Percentiles rank a stretch among this genome's conserved stretches.
These are phyloP conservation scores for Zeus faber DNA, from an alignment of 2,113 vertebrate genomes.

Conservation along the genomic window DNA sequence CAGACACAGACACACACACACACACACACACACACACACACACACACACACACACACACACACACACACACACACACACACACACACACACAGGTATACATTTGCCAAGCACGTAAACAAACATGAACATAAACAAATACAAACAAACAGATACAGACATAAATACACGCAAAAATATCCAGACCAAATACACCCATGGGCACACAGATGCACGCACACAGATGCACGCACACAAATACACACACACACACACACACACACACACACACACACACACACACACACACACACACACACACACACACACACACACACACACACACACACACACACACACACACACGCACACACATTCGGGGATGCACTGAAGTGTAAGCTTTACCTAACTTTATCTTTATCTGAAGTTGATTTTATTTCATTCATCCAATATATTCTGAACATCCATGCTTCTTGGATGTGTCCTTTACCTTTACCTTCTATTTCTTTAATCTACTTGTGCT, in stretches of 20 bases:
- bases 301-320: neutral
- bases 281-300: constrained; percentile 6
- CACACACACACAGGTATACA: constrained; percentile 4
- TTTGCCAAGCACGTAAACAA: constrained; percentile 7
- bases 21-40: constrained; percentile 3
- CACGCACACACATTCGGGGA: neutral
- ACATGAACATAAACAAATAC: neutral
- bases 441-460: too few relatives aligned
- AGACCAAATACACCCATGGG: neutral
- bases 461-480: too few relatives aligned
- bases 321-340: neutral
- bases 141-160: neutral
- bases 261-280: constrained; percentile 7
- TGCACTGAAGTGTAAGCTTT: too few relatives aligned
- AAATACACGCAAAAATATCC: neutral
- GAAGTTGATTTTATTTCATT: too few relatives aligned
- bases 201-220: neutral
- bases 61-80: neutral
- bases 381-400: too few relatives aligned
- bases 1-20: neutral
- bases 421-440: too few relatives aligned
- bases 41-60: constrained; percentile 4
- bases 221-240: neutral
- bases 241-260: neutral
- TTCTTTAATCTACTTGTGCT: too few relatives aligned